Evolutionary conservation across 2,797 vertebrate genomes (phyloP).

Genomic region (Carduelis carduelis): DNA sequence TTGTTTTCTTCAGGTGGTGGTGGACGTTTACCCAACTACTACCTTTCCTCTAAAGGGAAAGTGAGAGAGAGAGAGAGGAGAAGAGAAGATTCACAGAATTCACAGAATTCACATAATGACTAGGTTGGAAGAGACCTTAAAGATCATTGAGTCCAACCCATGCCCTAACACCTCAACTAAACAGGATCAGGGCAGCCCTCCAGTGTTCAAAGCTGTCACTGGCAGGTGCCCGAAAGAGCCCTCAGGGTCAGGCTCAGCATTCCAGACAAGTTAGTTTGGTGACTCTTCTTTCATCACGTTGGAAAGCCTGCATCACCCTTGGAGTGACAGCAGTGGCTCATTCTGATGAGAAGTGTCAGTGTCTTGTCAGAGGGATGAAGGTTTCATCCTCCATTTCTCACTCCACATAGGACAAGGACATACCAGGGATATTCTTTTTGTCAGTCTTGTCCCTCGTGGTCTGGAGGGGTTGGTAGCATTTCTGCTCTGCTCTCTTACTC

Average conservation of each 20-base stretch:
- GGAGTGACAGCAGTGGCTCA: background rate
- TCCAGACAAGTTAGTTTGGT: constrained; percentile 23
- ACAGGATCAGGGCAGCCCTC: constrained; percentile 44
- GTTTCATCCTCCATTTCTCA: constrained; percentile 31
- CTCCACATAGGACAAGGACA: background rate
- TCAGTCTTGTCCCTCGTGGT: background rate
- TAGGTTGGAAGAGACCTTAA: background rate
- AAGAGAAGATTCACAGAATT: background rate
- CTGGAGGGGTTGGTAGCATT: background rate
- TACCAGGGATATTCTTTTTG: background rate
- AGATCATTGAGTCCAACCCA: background rate
- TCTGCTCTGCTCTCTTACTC: background rate
- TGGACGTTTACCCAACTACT: background rate
- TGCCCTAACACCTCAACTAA: background rate
- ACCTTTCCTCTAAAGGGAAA: background rate
- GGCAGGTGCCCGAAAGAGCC: background rate
- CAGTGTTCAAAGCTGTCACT: constrained; percentile 63
- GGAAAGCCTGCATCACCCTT: constrained; percentile 3
- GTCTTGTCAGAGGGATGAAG: constrained; percentile 32
- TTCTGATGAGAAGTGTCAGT: background rate
- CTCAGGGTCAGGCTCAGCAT: constrained; percentile 9
- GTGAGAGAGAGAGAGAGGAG: background rate
- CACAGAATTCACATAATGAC: background rate
- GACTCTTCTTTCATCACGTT: constrained; percentile 47
- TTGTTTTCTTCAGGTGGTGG: background rate